Percentiles rank a stretch among this genome's conserved stretches.
Evolutionary conservation across 2,888 invertebrate genomes (phyloP).

Genomic region (Drosophila neonasuta): DNA sequence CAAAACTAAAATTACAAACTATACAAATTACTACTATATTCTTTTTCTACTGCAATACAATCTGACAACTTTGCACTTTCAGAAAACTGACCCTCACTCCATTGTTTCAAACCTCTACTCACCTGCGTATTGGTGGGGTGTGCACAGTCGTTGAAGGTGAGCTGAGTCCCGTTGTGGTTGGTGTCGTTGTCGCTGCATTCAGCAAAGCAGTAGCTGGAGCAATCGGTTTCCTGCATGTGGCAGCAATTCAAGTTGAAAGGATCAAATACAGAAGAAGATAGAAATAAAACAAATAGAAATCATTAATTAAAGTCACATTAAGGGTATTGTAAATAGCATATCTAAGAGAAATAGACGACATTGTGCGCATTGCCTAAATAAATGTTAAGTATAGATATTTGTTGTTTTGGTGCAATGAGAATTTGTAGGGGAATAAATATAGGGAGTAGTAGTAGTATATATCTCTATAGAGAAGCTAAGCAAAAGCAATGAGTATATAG

Average conservation of each 20-base stretch:
- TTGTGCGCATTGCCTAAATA: conserved; percentile 57
- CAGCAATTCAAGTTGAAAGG: not conserved
- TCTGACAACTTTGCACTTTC: not conserved
- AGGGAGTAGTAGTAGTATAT: conserved; percentile 9
- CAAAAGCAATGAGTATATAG: conserved; percentile 58
- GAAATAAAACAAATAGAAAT: conserved; percentile 25
- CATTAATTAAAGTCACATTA: conserved; percentile 35
- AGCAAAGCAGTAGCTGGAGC: conserved; percentile 78
- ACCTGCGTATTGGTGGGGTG: conserved; percentile 84
- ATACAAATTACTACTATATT: not conserved
- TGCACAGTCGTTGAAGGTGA: conserved; percentile 71
- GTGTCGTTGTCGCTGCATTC: conserved; percentile 62
- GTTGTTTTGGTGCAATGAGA: conserved; percentile 58
- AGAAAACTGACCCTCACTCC: not conserved
- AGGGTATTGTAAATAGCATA: conserved; percentile 4
- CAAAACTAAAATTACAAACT: too few relatives aligned
- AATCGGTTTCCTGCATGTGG: conserved; percentile 73
- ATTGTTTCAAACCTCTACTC: conserved; percentile 24
- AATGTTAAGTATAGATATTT: conserved; percentile 41
- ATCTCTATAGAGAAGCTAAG: conserved; percentile 60
- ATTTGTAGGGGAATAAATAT: conserved; percentile 25
- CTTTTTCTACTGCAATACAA: not conserved
- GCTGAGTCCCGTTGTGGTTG: conserved; percentile 60
- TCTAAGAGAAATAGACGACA: conserved; percentile 53
- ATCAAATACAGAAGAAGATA: conserved; percentile 11